phyloP scores from a whole-genome alignment of 2,888 invertebrate species.

The Ischnura elegans region DNA sequence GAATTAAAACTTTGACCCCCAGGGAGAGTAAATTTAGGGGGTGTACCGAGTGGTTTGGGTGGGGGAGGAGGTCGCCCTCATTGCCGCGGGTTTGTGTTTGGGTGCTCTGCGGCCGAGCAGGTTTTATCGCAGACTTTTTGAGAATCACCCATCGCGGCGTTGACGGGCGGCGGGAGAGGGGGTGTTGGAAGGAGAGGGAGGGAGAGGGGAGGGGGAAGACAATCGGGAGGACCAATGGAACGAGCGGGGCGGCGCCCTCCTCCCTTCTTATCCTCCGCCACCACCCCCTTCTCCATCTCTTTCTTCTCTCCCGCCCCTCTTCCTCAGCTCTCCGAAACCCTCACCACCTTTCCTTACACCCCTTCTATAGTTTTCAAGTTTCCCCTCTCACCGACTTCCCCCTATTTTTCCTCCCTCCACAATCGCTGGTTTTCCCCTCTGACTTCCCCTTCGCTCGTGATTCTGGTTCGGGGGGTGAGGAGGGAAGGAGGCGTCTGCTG shows the following conservation, averaged over 20 bases:
- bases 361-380: neutral
- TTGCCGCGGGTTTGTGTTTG: conserved; percentile 14
- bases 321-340: neutral
- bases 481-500: neutral
- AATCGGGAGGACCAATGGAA: conserved; percentile 25
- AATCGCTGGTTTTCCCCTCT: neutral
- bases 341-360: neutral
- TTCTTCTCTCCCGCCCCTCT: neutral
- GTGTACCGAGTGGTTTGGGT: neutral
- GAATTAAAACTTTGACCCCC: neutral
- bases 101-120: neutral
- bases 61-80: neutral
- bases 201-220: neutral
- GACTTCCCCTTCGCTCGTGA: neutral
- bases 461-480: neutral
- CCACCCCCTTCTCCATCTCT: neutral
- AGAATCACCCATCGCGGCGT: conserved; percentile 34
- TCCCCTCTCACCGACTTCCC: neutral
- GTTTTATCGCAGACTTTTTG: conserved; percentile 31
- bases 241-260: conserved; percentile 7
- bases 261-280: neutral
- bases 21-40: neutral
- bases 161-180: neutral
- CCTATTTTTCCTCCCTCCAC: neutral
- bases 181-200: neutral